Evolutionary conservation across 2,888 invertebrate genomes (phyloP), one percentile per base, ranked within the genome.

Genomic region (Sesamia inferens): DNA sequence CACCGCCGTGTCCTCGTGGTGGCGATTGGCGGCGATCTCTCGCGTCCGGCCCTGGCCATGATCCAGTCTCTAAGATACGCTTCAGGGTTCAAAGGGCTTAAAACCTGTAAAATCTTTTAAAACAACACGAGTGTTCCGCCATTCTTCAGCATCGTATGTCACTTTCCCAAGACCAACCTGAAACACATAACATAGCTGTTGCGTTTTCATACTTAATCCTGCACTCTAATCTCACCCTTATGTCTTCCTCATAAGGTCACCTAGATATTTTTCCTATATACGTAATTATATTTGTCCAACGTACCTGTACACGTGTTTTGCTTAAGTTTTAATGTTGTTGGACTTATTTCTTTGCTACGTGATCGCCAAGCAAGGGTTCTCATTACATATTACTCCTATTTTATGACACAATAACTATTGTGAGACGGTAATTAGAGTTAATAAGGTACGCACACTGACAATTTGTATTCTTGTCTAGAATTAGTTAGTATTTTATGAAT

Each of bases 281-380:
- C 66, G 68, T 66, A 64, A 74, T 76, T 74, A 84, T 79, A 54
- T 76, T 86, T 80, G 86, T 82, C 69, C 55, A 71, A 65, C 73
- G 71, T 83, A 88, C 88, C 88, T 86, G 86, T 88, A 88, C 88
- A 89, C 87, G 87, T 89, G 88, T 90, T 84, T 86, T 88, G 88
- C 82, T 88, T 78, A 87, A 90, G 90, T 90, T 90, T 89, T 90
- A 91, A 91, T 90, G 90, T 85, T 85, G 88, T 88, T 76, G 86
- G 84, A 82, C 88, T 89, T 92, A 90, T 92, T 92, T 91, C 89
- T 91, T 91, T 90, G 89, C 88, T 90, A 90, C 88, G 85, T 84
- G 88, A 85, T 85, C 86, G 84, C 85, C 82, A 80, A 86, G 83
- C 81, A 85, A 87, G 80, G 85, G 87, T 83, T 87, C 82, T 87